A percentile compares a stretch with the other conserved stretches of the same genome.
Conservation (phyloP, 2,888 invertebrate genomes). For the Caenorhabditis angaria region DNA sequence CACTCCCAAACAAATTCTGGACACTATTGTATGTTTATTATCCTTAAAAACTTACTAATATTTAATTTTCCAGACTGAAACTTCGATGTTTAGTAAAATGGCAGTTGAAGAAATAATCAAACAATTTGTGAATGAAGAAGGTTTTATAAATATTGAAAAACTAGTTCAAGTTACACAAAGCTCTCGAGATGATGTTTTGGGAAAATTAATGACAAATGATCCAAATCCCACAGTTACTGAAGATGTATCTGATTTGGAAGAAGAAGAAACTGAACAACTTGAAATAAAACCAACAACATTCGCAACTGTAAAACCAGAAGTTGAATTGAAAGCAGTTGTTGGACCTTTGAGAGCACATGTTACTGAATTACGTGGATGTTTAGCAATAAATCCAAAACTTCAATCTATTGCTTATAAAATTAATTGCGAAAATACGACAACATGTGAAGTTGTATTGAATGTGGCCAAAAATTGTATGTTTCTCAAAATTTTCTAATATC, state of each 20-base stretch:
- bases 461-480: constrained; percentile 26
- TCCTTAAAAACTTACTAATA: neutral
- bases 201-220: neutral
- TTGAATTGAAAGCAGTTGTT: neutral
- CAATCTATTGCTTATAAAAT: constrained; percentile 22
- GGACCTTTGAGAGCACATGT: constrained; percentile 14
- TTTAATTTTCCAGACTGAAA: constrained; percentile 13
- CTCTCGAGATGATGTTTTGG: neutral
- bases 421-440: constrained; percentile 18
- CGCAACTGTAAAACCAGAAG: neutral
- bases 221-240: neutral
- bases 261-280: constrained; percentile 14
- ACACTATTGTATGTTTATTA: constrained; percentile 10
- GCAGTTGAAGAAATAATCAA: constrained; percentile 22
- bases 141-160: constrained; percentile 25
- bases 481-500: neutral
- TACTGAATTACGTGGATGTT: constrained; percentile 13
- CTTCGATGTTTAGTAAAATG: constrained; percentile 19
- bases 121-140: constrained; percentile 14
- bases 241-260: neutral
- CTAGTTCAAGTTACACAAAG: neutral
- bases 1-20: constrained; percentile 14
- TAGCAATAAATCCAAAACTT: constrained; percentile 26
- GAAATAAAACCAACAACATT: neutral
- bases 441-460: constrained; percentile 19